phyloP scores from a whole-genome alignment of 2,113 vertebrate genomes.

The Acrocephalus arundinaceus region DNA sequence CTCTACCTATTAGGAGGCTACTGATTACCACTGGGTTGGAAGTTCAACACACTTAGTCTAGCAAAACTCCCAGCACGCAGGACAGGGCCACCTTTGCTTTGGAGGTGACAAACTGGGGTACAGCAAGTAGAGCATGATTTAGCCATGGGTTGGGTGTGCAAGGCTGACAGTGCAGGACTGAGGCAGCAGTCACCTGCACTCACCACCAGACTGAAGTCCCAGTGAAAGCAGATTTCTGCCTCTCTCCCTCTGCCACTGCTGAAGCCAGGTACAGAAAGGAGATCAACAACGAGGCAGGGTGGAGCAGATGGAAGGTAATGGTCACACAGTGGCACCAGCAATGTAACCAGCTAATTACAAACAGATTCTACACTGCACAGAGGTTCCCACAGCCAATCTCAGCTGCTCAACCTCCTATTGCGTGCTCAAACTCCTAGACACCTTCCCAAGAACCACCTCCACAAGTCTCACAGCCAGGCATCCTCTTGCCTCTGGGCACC shows the following conservation, averaged over 20 bases:
- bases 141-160: not conserved
- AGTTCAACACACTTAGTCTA: rapidly evolving
- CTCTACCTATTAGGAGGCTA: not conserved
- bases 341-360: not conserved
- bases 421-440: not conserved
- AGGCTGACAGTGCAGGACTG: not conserved
- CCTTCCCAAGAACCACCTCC: not conserved
- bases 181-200: not conserved
- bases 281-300: not conserved
- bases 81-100: not conserved
- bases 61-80: not conserved
- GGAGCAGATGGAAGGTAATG: not conserved
- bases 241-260: not conserved
- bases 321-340: not conserved
- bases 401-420: not conserved
- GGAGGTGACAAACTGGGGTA: not conserved
- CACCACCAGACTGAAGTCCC: not conserved
- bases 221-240: not conserved
- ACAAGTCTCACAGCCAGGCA: not conserved
- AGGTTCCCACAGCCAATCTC: not conserved
- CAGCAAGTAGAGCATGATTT: not conserved
- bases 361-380: not conserved
- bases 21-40: not conserved
- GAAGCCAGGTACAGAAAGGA: not conserved
- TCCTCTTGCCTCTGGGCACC: not conserved